Base-by-base conservation (phyloP, 2,113 vertebrate genomes). In the Cyanistes caeruleus region DNA sequence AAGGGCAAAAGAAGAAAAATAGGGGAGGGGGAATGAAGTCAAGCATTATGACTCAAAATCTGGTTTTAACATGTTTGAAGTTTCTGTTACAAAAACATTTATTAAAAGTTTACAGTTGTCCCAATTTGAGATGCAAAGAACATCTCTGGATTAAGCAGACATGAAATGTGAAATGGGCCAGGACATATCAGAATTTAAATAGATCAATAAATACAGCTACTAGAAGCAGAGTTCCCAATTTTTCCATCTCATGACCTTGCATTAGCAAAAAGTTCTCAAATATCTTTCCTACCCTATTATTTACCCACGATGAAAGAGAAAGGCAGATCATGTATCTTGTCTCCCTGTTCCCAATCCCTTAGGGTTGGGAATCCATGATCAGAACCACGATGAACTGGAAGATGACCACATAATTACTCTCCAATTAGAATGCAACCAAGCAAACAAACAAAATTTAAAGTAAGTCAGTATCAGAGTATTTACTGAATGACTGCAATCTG, bases 111-210 rank as follows among this genome's bases (percentile, higher is more conserved):
- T 80, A 59, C 67, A 76, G 55, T 37, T 18, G 2, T 48, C 78
- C 43, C 3, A 14, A 51, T 74, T 83, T 96, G 70, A 83, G 75
- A 96, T 94, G 90, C 95, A 74, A 84, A 80, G 43, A 90, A 51
- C 30, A 9, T 68, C 83, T 21, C 51, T 69, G 41, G 89, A 80
- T 83, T 55, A 83, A 91, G 72, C 87, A 93, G 84, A 62, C 75
- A 95, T 84, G 94, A 94, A 96, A 94, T 63, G 69, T 35, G 83
- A 91, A 87, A 39, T 85, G 75, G 93, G 87, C 87, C 82, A 95
- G 63, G 67, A 85, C 74, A 56, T 0, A 69, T 59, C 44, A 83
- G 60, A 97, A 94, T 91, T 94, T 79, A 94, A 93, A 88, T 28
- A 91, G 75, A 83, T 88, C 87, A 77, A 96, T 88, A 93, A 91